Evolutionary conservation across 2,797 vertebrate genomes (phyloP).

Genomic region (Centropyge bicolor): DNA sequence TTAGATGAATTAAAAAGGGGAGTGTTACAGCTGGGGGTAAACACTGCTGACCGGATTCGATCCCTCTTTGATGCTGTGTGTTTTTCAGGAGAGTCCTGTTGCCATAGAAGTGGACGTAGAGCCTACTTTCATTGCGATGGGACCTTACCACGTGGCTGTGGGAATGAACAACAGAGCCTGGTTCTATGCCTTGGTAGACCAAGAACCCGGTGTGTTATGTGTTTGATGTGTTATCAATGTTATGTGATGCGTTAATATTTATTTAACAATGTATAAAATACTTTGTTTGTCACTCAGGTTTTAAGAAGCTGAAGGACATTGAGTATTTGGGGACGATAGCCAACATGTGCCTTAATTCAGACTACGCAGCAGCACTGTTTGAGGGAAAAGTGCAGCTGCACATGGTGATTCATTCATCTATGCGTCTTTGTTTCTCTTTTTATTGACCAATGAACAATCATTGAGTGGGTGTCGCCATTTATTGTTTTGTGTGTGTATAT

Average conservation of each 20-base stretch:
- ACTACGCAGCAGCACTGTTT: conserved; percentile 95
- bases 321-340: conserved; percentile 96
- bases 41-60: background rate
- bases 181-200: conserved; percentile 93
- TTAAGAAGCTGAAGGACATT: conserved; percentile 92
- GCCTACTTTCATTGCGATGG: conserved; percentile 93
- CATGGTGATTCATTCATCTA: conserved; percentile 85
- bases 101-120: conserved; percentile 94
- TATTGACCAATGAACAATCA: background rate
- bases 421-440: background rate
- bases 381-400: conserved; percentile 98
- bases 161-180: conserved; percentile 99
- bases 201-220: conserved; percentile 66
- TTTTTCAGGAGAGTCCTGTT: conserved; percentile 87
- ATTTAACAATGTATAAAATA: background rate
- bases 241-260: conserved; percentile 67
- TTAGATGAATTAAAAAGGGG: background rate
- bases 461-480: background rate
- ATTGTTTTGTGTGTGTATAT: background rate
- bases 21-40: background rate
- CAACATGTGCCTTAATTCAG: conserved; percentile 92
- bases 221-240: conserved; percentile 1
- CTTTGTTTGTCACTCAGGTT: conserved; percentile 80
- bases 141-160: conserved; percentile 94
- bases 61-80: conserved; percentile 12